phyloP scores from a whole-genome alignment of 1,140 invertebrate genomes.

The Galleria mellonella region DNA sequence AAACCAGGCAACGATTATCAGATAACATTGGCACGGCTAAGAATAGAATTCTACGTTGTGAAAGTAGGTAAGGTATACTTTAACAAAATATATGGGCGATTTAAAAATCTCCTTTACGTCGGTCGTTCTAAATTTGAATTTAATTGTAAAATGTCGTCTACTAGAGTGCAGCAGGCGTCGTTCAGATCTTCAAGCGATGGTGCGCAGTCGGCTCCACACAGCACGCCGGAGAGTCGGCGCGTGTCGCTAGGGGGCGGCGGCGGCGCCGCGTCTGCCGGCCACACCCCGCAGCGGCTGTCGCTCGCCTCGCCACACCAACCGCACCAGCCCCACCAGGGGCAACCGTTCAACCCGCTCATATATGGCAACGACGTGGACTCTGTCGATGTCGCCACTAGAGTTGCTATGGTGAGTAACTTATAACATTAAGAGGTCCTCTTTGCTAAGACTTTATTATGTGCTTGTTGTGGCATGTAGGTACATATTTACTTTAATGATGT shows the following conservation, averaged over 20 bases:
- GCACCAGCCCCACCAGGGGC: constrained; percentile 20
- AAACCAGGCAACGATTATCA: too few relatives aligned
- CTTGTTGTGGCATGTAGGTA: too few relatives aligned
- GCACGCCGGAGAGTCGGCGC: constrained; percentile 52
- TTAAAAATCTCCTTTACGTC: too few relatives aligned
- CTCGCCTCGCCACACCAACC: constrained; percentile 46
- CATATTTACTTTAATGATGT: too few relatives aligned
- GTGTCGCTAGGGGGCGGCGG: constrained; percentile 40
- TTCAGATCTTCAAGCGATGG: constrained; percentile 18
- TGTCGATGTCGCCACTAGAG: constrained; percentile 97
- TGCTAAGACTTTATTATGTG: too few relatives aligned
- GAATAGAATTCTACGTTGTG: too few relatives aligned
- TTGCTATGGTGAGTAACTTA: constrained; percentile 96
- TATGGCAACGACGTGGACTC: constrained; percentile 98
- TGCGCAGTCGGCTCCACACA: constrained; percentile 38
- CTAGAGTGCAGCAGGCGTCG: constrained; percentile 45
- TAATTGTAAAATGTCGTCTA: too few relatives aligned
- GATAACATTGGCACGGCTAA: too few relatives aligned
- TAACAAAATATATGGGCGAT: too few relatives aligned
- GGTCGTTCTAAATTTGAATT: too few relatives aligned
- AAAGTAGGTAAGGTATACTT: too few relatives aligned
- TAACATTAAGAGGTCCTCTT: too few relatives aligned
- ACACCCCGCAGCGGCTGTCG: constrained; percentile 41
- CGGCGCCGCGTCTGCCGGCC: constrained; percentile 26
- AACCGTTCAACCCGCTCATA: constrained; percentile 87